Evolutionary conservation across 2,797 vertebrate genomes (phyloP), one percentile per base, ranked within the genome.

Genomic region (Anableps anableps): DNA sequence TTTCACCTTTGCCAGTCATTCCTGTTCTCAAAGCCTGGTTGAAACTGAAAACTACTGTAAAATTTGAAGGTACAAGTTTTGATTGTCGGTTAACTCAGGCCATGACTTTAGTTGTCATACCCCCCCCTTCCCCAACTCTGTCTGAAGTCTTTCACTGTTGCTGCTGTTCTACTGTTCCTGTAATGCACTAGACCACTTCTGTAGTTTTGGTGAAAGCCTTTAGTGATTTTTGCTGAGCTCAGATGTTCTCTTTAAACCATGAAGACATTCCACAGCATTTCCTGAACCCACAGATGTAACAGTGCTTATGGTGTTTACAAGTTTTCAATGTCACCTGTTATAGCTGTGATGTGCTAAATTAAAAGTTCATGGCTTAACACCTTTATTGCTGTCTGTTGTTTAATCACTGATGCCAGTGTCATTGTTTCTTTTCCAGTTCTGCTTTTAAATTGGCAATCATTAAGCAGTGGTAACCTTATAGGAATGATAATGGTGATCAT

Each of bases 261-360:
- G 74, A 60, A 26, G 50, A 21, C 62, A 9, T 85, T 86, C 77
- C 55, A 68, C 38, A 75, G 45, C 23, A 17, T 55, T 76, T 80
- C 50, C 47, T 43, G 58, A 53, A 51, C 50, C 74, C 76, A 77
- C 1, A 19, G 62, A 47, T 17, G 41, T 71, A 47, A 70, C 74
- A 51, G 47, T 74, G 50, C 80, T 74, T 38, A 71, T 88, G 79
- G 26, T 34, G 3, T 84, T 60, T 77, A 29, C 76, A 77, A 47
- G 41, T 90, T 76, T 80, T 78, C 43, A 31, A 38, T 91, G 36
- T 80, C 41, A 47, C 76, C 31, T 81, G 38, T 82, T 85, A 72
- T 78, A 85, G 84, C 85, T 85, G 88, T 93, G 84, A 80, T 88
- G 76, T 91, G 80, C 88, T 83, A 64, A 91, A 95, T 90, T 90